phyloP scores from a whole-genome alignment of 2,797 vertebrate species.

The Lerista edwardsae region DNA sequence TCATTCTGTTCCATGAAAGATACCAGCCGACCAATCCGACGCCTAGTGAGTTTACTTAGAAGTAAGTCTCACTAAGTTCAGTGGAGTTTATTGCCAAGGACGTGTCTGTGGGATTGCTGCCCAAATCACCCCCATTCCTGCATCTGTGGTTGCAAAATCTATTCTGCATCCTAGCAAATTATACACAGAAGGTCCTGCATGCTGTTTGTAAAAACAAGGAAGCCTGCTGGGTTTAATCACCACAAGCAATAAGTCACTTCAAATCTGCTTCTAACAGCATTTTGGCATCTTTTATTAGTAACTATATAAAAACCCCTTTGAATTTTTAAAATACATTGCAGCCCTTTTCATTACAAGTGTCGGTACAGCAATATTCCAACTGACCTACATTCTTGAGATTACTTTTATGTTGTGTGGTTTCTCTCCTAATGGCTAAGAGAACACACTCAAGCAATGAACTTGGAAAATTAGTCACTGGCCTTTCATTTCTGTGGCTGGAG shows the following conservation, averaged over 20 bases:
- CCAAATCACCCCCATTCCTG: slow-evolving; percentile 20
- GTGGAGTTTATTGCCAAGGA: neutral
- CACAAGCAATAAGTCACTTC: slow-evolving; percentile 65
- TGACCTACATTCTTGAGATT: slow-evolving; percentile 62
- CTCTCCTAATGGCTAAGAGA: slow-evolving; percentile 51
- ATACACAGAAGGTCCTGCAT: slow-evolving; percentile 39
- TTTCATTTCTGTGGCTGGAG: slow-evolving; percentile 50
- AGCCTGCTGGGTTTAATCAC: slow-evolving; percentile 65
- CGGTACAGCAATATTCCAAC: slow-evolving; percentile 59
- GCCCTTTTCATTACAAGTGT: slow-evolving; percentile 52
- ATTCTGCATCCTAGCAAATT: slow-evolving; percentile 41
- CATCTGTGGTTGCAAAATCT: slow-evolving; percentile 42
- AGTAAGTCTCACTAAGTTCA: neutral
- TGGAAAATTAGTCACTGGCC: slow-evolving; percentile 51
- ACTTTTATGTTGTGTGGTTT: slow-evolving; percentile 55
- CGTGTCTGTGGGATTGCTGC: no score
- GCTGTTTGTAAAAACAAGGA: slow-evolving; percentile 63
- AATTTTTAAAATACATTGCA: slow-evolving; percentile 66
- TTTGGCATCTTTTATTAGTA: slow-evolving; percentile 63
- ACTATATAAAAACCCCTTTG: slow-evolving; percentile 59
- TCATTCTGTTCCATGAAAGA: neutral
- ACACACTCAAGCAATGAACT: slow-evolving; percentile 33
- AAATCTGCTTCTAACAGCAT: slow-evolving; percentile 58
- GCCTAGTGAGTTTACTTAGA: neutral
- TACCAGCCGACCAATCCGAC: neutral